Evolutionary conservation across 2,888 invertebrate species (phyloP).

Genomic region (Craniophora ligustri): DNA sequence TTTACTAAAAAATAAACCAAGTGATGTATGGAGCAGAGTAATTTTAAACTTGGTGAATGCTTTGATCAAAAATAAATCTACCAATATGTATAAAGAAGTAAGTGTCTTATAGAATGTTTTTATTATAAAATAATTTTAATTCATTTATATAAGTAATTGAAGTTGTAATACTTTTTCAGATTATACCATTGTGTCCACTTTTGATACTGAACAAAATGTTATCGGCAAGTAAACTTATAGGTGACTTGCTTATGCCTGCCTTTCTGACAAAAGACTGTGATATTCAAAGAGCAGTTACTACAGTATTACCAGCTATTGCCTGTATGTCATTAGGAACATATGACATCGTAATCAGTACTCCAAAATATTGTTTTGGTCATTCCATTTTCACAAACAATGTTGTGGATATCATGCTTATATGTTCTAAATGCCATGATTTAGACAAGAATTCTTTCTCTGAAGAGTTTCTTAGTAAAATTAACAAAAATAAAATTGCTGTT

Average conservation of each 20-base stretch:
- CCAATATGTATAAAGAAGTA: conserved; percentile 51
- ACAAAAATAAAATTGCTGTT: conserved; percentile 58
- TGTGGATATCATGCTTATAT: conserved; percentile 66
- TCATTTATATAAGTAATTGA: neutral
- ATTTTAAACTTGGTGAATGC: conserved; percentile 59
- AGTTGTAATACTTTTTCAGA: conserved; percentile 66
- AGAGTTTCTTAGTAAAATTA: conserved; percentile 47
- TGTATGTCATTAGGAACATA: conserved; percentile 76
- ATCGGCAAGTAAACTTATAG: conserved; percentile 77
- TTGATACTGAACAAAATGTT: conserved; percentile 71
- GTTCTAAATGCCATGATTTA: conserved; percentile 72
- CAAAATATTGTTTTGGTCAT: conserved; percentile 61
- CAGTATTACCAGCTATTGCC: conserved; percentile 67
- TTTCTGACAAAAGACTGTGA: conserved; percentile 71
- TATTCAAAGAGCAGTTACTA: conserved; percentile 67
- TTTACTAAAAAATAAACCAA: conserved; percentile 58
- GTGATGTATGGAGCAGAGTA: conserved; percentile 64
- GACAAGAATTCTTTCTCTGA: conserved; percentile 41
- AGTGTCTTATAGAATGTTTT: conserved; percentile 20
- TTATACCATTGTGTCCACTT: conserved; percentile 72
- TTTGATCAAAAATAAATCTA: conserved; percentile 63
- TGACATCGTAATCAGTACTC: conserved; percentile 55
- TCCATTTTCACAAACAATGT: conserved; percentile 63
- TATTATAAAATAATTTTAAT: neutral
- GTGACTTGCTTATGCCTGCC: conserved; percentile 79